phyloP scores from a whole-genome alignment of 2,888 invertebrate species.

The Thera britannica region DNA sequence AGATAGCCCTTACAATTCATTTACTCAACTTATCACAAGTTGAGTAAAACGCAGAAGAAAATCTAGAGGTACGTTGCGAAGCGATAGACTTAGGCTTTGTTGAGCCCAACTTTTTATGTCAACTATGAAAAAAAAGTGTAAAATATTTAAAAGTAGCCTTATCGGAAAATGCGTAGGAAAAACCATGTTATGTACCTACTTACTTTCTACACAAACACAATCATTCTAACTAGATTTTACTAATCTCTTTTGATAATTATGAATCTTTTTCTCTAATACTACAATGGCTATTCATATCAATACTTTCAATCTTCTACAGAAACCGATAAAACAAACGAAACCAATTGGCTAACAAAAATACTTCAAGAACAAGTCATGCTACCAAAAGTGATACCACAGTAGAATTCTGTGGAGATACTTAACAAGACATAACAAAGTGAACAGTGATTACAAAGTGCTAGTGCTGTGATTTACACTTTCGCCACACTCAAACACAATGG shows the following conservation, averaged over 20 bases:
- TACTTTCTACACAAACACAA: neutral
- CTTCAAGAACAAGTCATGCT: slow-evolving; percentile 24
- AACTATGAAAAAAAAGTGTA: too few species aligned
- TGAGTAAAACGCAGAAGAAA: too few species aligned
- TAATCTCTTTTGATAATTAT: neutral
- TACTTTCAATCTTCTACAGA: neutral
- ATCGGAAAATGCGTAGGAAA: neutral
- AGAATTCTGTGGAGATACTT: neutral
- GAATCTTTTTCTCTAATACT: too few species aligned
- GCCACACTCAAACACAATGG: slow-evolving; percentile 63
- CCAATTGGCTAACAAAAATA: slow-evolving; percentile 24
- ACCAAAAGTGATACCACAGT: slow-evolving; percentile 10
- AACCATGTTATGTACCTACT: neutral
- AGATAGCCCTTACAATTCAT: too few species aligned
- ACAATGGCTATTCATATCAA: neutral
- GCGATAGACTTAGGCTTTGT: too few species aligned
- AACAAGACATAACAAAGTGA: slow-evolving; percentile 24
- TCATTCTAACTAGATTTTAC: neutral
- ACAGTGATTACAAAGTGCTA: slow-evolving; percentile 26
- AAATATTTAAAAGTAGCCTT: neutral
- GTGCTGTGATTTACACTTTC: slow-evolving; percentile 38
- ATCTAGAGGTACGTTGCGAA: too few species aligned
- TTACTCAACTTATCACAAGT: too few species aligned
- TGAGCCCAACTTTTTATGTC: too few species aligned
- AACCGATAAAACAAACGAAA: slow-evolving; percentile 13